These are phyloP conservation scores for Leucoptera coffeella DNA, from an alignment of 2,888 invertebrate species.

Conservation along the genomic window DNA sequence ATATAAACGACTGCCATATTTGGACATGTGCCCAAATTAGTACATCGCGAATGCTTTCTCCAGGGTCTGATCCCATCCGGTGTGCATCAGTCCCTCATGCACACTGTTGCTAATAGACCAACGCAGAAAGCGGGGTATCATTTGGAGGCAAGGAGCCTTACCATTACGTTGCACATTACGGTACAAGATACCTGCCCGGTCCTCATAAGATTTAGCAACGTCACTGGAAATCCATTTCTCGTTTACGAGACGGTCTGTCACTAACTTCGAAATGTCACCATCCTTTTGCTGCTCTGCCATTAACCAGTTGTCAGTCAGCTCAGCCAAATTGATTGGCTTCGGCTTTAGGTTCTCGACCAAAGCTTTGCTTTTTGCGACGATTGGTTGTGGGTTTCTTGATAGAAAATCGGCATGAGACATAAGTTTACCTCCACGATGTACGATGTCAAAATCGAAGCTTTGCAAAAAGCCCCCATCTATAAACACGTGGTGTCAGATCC, in stretches of 20 bases:
- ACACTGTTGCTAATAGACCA: slow-evolving; percentile 9
- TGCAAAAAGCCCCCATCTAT: slow-evolving; percentile 10
- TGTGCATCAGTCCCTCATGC: slow-evolving; percentile 6
- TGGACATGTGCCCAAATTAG: slow-evolving; percentile 9
- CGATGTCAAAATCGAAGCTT: slow-evolving; percentile 8
- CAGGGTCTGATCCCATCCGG: slow-evolving; percentile 5
- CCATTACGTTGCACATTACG: slow-evolving; percentile 5
- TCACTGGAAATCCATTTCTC: not conserved
- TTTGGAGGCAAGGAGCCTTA: slow-evolving; percentile 3
- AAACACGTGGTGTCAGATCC: slow-evolving; percentile 8
- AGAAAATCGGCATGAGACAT: slow-evolving; percentile 2
- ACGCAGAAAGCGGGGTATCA: slow-evolving; percentile 3
- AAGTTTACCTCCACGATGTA: not conserved
- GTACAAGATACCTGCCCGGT: slow-evolving; percentile 3
- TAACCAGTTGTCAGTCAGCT: slow-evolving; percentile 1
- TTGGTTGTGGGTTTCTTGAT: not conserved
- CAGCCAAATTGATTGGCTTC: slow-evolving; percentile 2
- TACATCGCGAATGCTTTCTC: slow-evolving; percentile 8
- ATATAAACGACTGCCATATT: slow-evolving; percentile 9
- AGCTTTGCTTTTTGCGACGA: too few relatives aligned
- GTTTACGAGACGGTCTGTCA: slow-evolving; percentile 1
- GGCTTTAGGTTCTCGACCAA: not conserved
- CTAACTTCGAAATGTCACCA: slow-evolving; percentile 1
- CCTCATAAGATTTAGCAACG: slow-evolving; percentile 3
- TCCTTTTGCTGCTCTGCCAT: slow-evolving; percentile 3